Evolutionary conservation across 2,888 invertebrate genomes (phyloP).

Genomic region (Tachina fera): DNA sequence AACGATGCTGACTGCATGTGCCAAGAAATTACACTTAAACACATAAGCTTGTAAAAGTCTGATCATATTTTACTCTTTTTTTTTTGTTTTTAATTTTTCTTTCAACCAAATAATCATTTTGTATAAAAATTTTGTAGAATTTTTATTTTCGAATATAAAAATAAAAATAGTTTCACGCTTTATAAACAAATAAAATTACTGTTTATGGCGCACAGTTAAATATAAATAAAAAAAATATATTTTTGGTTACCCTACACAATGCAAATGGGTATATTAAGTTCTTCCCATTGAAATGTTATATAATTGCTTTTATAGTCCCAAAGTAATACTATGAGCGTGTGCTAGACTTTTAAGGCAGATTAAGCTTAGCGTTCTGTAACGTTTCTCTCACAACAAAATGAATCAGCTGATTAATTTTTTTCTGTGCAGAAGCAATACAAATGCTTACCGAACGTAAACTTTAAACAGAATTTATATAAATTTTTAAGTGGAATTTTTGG

Average conservation of each 20-base stretch:
- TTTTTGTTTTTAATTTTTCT: not conserved
- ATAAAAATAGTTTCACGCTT: slow-evolving; percentile 46
- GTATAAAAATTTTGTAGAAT: not conserved
- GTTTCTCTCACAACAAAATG: no score
- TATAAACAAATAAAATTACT: slow-evolving; percentile 49
- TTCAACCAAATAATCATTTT: not conserved
- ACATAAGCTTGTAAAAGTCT: not conserved
- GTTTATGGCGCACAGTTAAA: slow-evolving; percentile 41
- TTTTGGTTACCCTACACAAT: not conserved
- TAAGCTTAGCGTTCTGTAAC: no score
- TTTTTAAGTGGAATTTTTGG: no score
- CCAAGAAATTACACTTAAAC: slow-evolving; percentile 1
- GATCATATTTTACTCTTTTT: not conserved
- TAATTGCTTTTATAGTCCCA: not conserved
- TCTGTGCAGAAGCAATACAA: no score
- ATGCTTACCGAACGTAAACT: no score
- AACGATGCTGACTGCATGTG: not conserved
- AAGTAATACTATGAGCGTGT: no score
- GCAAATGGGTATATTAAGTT: not conserved
- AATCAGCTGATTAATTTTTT: no score
- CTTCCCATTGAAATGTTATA: not conserved
- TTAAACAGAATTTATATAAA: no score
- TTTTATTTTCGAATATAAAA: slow-evolving; percentile 2
- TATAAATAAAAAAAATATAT: not conserved
- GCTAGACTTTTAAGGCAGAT: no score